Conservation (phyloP, 2,797 vertebrate genomes). For the Prionace glauca region DNA sequence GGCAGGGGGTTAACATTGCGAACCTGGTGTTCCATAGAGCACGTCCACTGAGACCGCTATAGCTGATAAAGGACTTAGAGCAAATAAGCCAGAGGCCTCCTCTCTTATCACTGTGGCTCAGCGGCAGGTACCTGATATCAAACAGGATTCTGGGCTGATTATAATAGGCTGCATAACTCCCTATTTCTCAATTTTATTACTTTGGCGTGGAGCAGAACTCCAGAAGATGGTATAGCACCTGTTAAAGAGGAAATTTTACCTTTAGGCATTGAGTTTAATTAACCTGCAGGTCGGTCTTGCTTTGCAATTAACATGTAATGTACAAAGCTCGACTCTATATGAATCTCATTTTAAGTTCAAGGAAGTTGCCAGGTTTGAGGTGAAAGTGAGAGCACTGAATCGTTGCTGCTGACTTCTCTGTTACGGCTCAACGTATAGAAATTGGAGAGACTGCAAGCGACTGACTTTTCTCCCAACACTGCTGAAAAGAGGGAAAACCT, state of each 20-base stretch:
- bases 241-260: neutral
- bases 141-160: neutral
- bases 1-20: neutral
- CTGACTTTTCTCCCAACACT: neutral
- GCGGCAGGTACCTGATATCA: neutral
- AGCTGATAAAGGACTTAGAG: neutral
- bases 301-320: neutral
- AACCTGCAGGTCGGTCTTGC: neutral
- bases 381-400: neutral
- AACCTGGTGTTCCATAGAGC: neutral
- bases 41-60: neutral
- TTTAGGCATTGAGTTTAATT: neutral
- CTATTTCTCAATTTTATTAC: neutral
- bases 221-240: neutral
- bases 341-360: conserved; percentile 15
- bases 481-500: neutral
- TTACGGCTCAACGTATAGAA: neutral
- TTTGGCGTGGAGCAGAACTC: neutral
- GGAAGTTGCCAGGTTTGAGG: conserved; percentile 15
- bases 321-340: neutral
- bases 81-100: neutral
- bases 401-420: neutral
- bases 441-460: neutral
- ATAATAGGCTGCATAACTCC: neutral
- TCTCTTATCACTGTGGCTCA: neutral